Base-by-base conservation (phyloP, 2,113 vertebrate species). In the Baryphthengus martii region DNA sequence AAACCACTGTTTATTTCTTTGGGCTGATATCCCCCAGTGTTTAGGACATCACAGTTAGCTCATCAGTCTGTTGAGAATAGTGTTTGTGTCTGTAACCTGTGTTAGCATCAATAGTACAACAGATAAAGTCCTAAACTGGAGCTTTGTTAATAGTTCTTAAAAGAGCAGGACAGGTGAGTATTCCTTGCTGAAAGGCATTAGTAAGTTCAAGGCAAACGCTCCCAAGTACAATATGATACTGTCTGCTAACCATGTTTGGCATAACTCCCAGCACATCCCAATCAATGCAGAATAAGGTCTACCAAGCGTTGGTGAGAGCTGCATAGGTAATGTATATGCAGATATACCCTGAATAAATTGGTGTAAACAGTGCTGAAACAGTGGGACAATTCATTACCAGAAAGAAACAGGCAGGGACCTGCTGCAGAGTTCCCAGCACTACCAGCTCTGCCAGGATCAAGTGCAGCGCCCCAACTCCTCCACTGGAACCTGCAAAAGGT, bases 241-340 rank as follows among this genome's bases (percentile, higher is more conserved):
- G 49, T 77, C 47, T 75, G 65, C 86, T 90, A 55, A 92, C 62
- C 63, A 5, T 45, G 33, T 81, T 72, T 87, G 84, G 52, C 79
- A 6, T 52, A 28, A 83, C 71, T 88, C 90, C 83, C 87, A 82
- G 72, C 61, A 50, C 39, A 37, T 50, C 93, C 89, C 56, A 68
- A 42, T 91, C 96, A 61, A 21, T 85, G 79, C 67, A 77, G 40
- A 55, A 6, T 76, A 11, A 72, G 52, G 28, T 61, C 74, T 78
- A 65, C 70, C 66, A 39, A 62, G 37, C 58, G 1, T 2, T 74
- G 47, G 61, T 66, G 58, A 81, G 72, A 75, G 50, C 52, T 93
- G 80, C 66, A 42, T 68, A 9, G 71, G 17, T 89, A 93, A 92
- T 61, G 47, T 63, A 52, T 78, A 95, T 90, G 86, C 93, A 95